Evolutionary conservation across 2,113 vertebrate genomes (phyloP), one percentile per base, ranked within the genome.

Genomic region (Ptilorrhoa leucosticta): DNA sequence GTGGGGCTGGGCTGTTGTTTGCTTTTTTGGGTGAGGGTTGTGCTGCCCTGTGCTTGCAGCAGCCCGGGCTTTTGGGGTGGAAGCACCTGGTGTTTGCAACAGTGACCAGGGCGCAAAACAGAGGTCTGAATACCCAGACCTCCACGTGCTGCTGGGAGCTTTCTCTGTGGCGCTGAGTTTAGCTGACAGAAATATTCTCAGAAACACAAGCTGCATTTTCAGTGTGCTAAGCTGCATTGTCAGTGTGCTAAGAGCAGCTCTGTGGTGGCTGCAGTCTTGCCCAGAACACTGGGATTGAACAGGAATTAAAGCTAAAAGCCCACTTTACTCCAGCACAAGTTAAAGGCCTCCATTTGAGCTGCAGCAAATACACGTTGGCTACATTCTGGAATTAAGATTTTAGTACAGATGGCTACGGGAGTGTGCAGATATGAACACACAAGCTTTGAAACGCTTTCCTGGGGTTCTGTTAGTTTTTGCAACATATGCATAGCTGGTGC

Each of bases 21-120:
- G 82, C 63, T 95, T 86, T 83, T 30, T 15, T 51, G 72, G 69
- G 66, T 33, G 79, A 76, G 56, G 40, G 63, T 63, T 72, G 65
- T 71, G 48, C 93, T 92, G 87, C 86, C 95, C 58, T 23, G 35
- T 37, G 23, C 56, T 79, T 57, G 71, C 94, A 88, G 69, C 45
- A 80, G 48, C 37, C 54, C 71, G 72, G 39, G 24, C 40, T 87
- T 93, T 88, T 79, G 77, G 60, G 69, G 42, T 31, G 64, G 71
- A 78, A 93, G 72, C 51, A 64, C 93, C 42, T 87, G 89, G 85
- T 71, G 68, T 8, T 75, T 30, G 2, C 10, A 85, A 17, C 42
- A 76, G 73, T 14, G 44, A 31, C 1, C 5, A 45, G 54, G 70
- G 45, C 42, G 60, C 31, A 88, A 37, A 88, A 47, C 45, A 66